These are phyloP conservation scores for Zaprionus lachaisei DNA, from an alignment of 1,140 invertebrate species.

Conservation along the genomic window DNA sequence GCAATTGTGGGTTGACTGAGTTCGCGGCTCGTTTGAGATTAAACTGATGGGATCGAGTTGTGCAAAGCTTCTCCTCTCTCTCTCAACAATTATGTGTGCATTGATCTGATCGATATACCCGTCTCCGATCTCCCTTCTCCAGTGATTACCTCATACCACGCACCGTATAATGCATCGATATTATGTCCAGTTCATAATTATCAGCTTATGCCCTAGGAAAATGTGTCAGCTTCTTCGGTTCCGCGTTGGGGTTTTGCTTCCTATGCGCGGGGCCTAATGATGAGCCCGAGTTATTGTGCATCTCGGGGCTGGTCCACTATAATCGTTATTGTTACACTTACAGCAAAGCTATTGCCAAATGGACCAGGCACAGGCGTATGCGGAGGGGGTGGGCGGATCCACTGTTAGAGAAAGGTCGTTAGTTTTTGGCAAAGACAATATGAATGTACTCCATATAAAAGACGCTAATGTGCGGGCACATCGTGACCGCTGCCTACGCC, in stretches of 20 bases:
- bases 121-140: no score
- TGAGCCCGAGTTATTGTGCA: constrained; percentile 25
- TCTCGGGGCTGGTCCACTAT: constrained; percentile 12
- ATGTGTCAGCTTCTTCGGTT: constrained; percentile 40
- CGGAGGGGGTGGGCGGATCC: not conserved
- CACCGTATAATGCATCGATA: constrained; percentile 2
- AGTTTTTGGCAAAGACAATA: constrained; percentile 1
- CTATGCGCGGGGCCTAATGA: constrained; percentile 26
- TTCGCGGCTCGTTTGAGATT: constrained; percentile 1
- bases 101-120: constrained; percentile 19
- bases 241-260: constrained; percentile 47
- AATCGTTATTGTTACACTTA: constrained; percentile 72
- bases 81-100: constrained; percentile 6
- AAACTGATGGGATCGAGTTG: not conserved
- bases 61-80: constrained; percentile 23
- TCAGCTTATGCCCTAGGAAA: constrained; percentile 23
- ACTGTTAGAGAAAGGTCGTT: not conserved
- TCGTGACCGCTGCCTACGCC: constrained; percentile 1
- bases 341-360: constrained; percentile 66
- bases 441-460: not conserved
- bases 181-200: constrained; percentile 8
- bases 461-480: not conserved
- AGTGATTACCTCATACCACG: not conserved
- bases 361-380: constrained; percentile 16
- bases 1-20: constrained; percentile 17